phyloP scores from a whole-genome alignment of 2,797 vertebrate genomes.

The Danio tinwini region DNA sequence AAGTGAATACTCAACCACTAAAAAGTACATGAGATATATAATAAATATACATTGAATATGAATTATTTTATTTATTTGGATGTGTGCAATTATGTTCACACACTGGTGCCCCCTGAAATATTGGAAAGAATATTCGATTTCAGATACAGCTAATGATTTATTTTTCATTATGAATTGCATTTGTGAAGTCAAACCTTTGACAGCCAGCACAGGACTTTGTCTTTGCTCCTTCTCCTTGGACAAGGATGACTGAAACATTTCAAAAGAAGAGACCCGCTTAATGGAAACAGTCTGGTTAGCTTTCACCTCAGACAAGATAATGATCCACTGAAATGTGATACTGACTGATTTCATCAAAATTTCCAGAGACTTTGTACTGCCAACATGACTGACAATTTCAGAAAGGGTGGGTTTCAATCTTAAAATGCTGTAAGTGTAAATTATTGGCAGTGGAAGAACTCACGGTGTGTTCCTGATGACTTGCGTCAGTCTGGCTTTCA shows the following conservation, averaged over 20 bases:
- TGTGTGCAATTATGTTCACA: too few relatives aligned
- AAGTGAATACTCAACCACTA: too few relatives aligned
- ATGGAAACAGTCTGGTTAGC: conserved; percentile 19
- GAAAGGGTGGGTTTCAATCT: conserved; percentile 14
- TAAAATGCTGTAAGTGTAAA: not conserved
- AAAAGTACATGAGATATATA: too few relatives aligned
- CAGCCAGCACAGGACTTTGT: conserved; percentile 24
- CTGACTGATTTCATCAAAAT: conserved; percentile 28
- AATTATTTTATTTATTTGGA: too few relatives aligned
- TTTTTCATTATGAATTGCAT: not conserved
- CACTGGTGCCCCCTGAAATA: too few relatives aligned
- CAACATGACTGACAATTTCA: conserved; percentile 23
- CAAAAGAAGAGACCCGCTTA: conserved; percentile 60
- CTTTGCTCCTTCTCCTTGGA: conserved; percentile 62
- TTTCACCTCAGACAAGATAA: not conserved
- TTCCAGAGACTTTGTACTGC: conserved; percentile 41
- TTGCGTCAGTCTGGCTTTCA: not conserved
- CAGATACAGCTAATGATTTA: too few relatives aligned
- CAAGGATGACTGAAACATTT: conserved; percentile 41
- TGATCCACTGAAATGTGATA: not conserved
- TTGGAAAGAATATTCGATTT: conserved; percentile 21
- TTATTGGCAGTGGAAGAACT: not conserved
- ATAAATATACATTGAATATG: too few relatives aligned
- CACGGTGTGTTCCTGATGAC: not conserved
- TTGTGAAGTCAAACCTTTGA: conserved; percentile 8